These are phyloP conservation scores for Bagarius yarrelli DNA, from an alignment of 2,113 vertebrate species.

Conservation along the genomic window DNA sequence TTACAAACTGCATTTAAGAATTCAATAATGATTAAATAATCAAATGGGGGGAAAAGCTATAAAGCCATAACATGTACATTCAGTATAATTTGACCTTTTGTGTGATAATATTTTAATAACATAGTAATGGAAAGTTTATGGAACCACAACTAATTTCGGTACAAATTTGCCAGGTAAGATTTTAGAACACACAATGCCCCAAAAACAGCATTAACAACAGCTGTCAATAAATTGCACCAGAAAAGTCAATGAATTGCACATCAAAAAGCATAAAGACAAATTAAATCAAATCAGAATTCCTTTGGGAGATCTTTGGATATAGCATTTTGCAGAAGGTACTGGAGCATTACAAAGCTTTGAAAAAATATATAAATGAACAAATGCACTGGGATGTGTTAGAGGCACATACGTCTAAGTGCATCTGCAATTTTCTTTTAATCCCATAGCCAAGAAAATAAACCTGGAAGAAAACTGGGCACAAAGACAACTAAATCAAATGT, in stretches of 20 bases:
- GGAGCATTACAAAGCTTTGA: neutral
- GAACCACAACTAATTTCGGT: neutral
- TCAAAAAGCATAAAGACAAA: neutral
- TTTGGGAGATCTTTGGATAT: neutral
- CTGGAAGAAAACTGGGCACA: too few species aligned
- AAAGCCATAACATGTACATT: neutral
- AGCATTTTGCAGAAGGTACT: neutral
- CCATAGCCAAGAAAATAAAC: neutral
- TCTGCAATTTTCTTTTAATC: neutral
- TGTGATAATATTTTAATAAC: neutral
- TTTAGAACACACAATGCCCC: neutral
- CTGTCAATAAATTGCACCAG: neutral
- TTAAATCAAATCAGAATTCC: neutral
- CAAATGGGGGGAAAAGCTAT: neutral
- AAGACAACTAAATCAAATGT: neutral
- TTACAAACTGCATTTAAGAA: too few species aligned
- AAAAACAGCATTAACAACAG: neutral
- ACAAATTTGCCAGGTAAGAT: neutral
- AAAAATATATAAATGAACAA: neutral
- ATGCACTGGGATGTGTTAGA: neutral
- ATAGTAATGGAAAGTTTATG: neutral
- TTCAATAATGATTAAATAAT: too few species aligned
- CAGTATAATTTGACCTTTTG: neutral
- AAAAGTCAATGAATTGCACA: neutral
- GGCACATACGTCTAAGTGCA: neutral